Evolutionary conservation across 2,888 invertebrate species (phyloP), one percentile per base, ranked within the genome.

Genomic region (Belgica antarctica): DNA sequence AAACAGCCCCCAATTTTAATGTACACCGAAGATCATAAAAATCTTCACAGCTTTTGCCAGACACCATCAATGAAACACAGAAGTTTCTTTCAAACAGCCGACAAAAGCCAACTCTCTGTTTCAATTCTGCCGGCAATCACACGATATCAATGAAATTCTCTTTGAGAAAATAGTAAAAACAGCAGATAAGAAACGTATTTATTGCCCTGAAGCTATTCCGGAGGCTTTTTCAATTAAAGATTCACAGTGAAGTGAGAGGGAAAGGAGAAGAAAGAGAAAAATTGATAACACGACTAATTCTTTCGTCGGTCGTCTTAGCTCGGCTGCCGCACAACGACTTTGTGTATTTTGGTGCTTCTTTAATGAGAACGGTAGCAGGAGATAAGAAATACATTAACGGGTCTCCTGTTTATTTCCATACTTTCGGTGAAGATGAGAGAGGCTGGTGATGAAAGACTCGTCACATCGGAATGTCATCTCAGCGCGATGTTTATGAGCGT

Each of bases 311-410:
- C n/a, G 27, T 27, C n/a, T 12, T 59, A 15, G 8, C 8, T 27
- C 59, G 24, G n/a, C 28, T 27, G 25, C n/a, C 28, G 57, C 15
- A 31, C 19, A 28, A 34, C 47, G 57, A 25, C 63, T 41, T 63
- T 36, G 31, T 31, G 17, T 17, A 52, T 47, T 68, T 57, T 52
- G 52, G 68, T 68, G 68, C 68, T 52, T 68, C 68, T 68, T 68
- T 68, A 47, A 57, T 68, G 68, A 47, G 68, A 68, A 68, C 68
- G 68, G 68, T 68, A 68, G 68, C 68, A 57, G 31, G 8, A 68
- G 68, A 68, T 68, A 68, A 68, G 68, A 68, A 68, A 68, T 68
- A 68, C 68, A 68, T 68, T 68, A 68, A 68, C 68, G 68, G 68
- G 68, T 68, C 25, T 68, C 34, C 27, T 19, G 41, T 17, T 52